Evolutionary conservation across 2,113 vertebrate genomes (phyloP), one percentile per base, ranked within the genome.

Genomic region (Tricholaema leucomelas): DNA sequence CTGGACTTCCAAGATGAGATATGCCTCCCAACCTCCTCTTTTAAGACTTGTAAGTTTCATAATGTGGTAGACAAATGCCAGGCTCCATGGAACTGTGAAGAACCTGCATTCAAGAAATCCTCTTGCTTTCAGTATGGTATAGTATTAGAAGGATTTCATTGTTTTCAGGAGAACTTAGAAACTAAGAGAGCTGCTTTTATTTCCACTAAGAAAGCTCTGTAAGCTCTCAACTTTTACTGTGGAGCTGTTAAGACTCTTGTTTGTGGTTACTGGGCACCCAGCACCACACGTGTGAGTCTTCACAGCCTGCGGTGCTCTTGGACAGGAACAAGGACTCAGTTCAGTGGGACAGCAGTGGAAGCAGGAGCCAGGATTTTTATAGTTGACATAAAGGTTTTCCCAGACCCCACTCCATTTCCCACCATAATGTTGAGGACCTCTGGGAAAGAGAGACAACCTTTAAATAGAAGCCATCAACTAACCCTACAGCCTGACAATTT

Each of bases 401-500:
- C 35, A 50, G 8, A 71, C 14, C 14, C 9, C 7, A 21, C 15
- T 5, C 8, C 3, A 19, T 12, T 44, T 67, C 17, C 40, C 16
- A 0, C 1, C 9, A 12, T 3, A 77, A 64, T 31, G 24, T 23
- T 85, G n/a, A 72, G n/a, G 21, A 82, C 16, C n/a, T 77, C 69
- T 90, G 48, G 33, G 78, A 87, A 93, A 87, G 20, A 75, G 18
- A 75, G 8, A 55, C 50, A 87, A 56, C 56, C 8, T 91, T 89
- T 77, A 82, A 76, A 70, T 66, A 81, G 71, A 91, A 93, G 42
- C 14, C 80, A 55, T 91, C 87, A 52, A 38, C 88, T 90, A 69
- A 79, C 38, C 42, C 84, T 76, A 42, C 60, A 85, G 74, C 52
- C 21, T 48, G 71, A 66, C 38, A 70, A n/a, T 72, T 76, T 40